These are phyloP conservation scores for Mobula birostris DNA, from an alignment of 2,113 vertebrate genomes.

Conservation along the genomic window DNA sequence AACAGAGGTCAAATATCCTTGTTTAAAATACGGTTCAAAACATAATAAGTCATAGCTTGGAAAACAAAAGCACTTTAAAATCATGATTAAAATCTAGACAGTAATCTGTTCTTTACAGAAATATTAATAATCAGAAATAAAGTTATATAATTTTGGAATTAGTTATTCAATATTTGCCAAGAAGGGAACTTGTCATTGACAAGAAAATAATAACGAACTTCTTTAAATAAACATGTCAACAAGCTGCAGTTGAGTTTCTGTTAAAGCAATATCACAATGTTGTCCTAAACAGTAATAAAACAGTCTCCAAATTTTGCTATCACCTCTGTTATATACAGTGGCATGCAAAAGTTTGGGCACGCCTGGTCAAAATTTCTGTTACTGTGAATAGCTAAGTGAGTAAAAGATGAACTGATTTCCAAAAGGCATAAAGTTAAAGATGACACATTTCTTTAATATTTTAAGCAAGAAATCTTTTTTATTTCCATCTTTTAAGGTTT, in stretches of 20 bases:
- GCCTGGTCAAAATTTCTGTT: no score
- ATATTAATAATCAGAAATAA: not conserved
- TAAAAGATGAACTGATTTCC: no score
- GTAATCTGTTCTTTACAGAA: not conserved
- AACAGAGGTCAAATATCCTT: no score
- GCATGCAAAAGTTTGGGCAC: no score
- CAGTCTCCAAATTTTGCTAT: not conserved
- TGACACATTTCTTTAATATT: no score
- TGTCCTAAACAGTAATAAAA: not conserved
- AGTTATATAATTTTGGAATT: not conserved
- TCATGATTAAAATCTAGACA: not conserved
- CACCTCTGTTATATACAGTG: not conserved
- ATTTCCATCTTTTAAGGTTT: no score
- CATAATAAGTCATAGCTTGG: not conserved
- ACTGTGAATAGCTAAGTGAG: no score
- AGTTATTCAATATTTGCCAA: not conserved
- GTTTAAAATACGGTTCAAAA: not conserved
- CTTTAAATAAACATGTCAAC: not conserved
- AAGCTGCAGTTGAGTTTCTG: not conserved
- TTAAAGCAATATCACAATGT: not conserved
- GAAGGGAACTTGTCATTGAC: not conserved
- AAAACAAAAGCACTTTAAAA: not conserved
- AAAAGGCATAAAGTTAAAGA: no score
- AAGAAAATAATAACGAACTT: not conserved
- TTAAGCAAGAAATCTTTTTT: no score